phyloP scores from a whole-genome alignment of 2,113 vertebrate species.

The Marmota monax region DNA sequence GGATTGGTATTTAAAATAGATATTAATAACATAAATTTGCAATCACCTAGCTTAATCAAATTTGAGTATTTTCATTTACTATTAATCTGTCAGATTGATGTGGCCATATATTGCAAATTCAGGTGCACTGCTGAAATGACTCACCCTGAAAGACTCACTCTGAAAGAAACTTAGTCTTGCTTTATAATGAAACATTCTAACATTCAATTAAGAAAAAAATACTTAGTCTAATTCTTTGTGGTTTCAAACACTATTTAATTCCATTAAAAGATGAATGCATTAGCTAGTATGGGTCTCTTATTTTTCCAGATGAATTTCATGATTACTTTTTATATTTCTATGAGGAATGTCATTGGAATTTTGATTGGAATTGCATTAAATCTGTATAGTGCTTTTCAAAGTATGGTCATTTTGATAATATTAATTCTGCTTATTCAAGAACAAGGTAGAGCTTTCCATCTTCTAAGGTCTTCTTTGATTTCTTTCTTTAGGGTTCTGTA shows the following conservation, averaged over 20 bases:
- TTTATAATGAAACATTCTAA: not conserved
- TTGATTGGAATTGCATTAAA: too few relatives aligned
- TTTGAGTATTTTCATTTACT: not conserved
- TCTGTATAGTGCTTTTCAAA: too few relatives aligned
- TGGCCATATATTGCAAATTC: not conserved
- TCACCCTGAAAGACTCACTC: not conserved
- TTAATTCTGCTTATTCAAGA: too few relatives aligned
- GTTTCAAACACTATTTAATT: not conserved
- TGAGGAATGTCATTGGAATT: too few relatives aligned
- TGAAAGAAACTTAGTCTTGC: not conserved
- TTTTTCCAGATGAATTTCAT: too few relatives aligned
- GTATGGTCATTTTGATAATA: too few relatives aligned
- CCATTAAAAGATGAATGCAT: not conserved
- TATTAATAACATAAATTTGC: not conserved
- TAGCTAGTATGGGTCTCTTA: too few relatives aligned
- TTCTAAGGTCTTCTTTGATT: too few relatives aligned
- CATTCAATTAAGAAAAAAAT: not conserved
- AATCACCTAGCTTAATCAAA: slow-evolving; percentile 19
- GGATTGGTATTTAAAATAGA: not conserved
- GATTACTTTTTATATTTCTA: too few relatives aligned
- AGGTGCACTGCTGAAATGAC: not conserved
- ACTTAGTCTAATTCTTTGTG: not conserved
- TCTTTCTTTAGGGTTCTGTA: too few relatives aligned
- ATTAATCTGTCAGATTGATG: not conserved
- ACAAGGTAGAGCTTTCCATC: too few relatives aligned